A percentile compares a stretch with the other conserved stretches of the same genome.
Evolutionary conservation across 2,888 invertebrate genomes (phyloP).

Genomic region (Chrysolina americana): DNA sequence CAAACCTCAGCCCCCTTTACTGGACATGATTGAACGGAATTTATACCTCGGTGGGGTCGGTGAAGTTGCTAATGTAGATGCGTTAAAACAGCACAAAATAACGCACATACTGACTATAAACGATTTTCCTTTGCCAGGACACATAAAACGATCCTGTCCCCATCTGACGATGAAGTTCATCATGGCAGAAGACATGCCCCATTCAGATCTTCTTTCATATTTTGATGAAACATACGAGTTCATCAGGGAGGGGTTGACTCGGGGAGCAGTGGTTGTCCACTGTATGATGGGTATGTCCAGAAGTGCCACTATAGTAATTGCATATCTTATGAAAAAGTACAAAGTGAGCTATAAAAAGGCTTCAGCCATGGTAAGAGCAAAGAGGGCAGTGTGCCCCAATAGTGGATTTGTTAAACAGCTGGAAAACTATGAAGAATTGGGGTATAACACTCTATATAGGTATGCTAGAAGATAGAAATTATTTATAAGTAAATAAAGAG

Average conservation of each 20-base stretch:
- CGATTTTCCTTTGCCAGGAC: constrained; percentile 38
- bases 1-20: constrained; percentile 1
- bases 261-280: constrained; percentile 45
- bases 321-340: constrained; percentile 48
- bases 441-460: background rate
- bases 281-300: constrained; percentile 46
- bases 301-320: constrained; percentile 44
- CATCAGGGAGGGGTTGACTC: constrained; percentile 41
- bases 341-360: constrained; percentile 40
- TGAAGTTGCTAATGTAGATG: constrained; percentile 37
- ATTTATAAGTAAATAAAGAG: background rate
- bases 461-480: background rate
- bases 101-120: constrained; percentile 47
- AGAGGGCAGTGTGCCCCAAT: constrained; percentile 43
- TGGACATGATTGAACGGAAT: constrained; percentile 46
- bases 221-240: constrained; percentile 47
- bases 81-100: constrained; percentile 44
- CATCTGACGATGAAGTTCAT: constrained; percentile 44
- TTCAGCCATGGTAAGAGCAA: constrained; percentile 38
- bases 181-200: constrained; percentile 36
- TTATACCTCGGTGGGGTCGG: constrained; percentile 39
- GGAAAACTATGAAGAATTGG: constrained; percentile 23
- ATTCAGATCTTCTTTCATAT: constrained; percentile 42
- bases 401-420: constrained; percentile 45
- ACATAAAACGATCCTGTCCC: constrained; percentile 35